Base-by-base conservation (phyloP, 2,113 vertebrate species). In the Euleptes europaea region DNA sequence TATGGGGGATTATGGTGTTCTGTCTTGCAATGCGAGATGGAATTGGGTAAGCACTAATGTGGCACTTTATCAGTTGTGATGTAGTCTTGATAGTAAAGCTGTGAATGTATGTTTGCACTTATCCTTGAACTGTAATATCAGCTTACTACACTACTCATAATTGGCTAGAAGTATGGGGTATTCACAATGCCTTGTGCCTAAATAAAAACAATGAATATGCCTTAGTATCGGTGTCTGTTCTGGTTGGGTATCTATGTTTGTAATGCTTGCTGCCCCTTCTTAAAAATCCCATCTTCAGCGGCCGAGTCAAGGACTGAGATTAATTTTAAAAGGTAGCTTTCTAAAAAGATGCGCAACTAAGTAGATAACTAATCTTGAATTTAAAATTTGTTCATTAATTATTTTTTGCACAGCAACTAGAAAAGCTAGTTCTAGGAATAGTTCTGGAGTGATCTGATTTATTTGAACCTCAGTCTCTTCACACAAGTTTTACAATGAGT, bases 121-220 rank as follows among this genome's bases (percentile, higher is more conserved):
- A 94, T 83, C 92, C 92, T 90, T 93, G 93, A 93, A 93, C 93
- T 95, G 95, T 95, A 94, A 95, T 92, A 93, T 90, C 93, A 92
- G 93, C 95, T 95, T 95, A 95, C 94, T 95, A 95, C 94, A 93
- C 94, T 92, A 88, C 88, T 85, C 90, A 84, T 57, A 80, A 70
- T 94, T 96, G 95, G 96, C 96, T 95, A 96, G 93, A 85, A 93
- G 84, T 95, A 93, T 91, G 93, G 96, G 94, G 94, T 95, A 94
- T 95, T 95, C 92, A 96, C 88, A 93, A 95, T 95, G 95, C 96
- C 95, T 97, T 96, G 97, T 98, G 97, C 97, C 96, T 97, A 92
- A 98, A 98, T 98, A 98, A 98, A 96, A 96, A 89, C 93, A 93
- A 89, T 91, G 97, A 97, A 94, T 93, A 93, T 93, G 95, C 97